phyloP scores from a whole-genome alignment of 2,888 invertebrate genomes.

The Pachycephus smyrnensis region DNA sequence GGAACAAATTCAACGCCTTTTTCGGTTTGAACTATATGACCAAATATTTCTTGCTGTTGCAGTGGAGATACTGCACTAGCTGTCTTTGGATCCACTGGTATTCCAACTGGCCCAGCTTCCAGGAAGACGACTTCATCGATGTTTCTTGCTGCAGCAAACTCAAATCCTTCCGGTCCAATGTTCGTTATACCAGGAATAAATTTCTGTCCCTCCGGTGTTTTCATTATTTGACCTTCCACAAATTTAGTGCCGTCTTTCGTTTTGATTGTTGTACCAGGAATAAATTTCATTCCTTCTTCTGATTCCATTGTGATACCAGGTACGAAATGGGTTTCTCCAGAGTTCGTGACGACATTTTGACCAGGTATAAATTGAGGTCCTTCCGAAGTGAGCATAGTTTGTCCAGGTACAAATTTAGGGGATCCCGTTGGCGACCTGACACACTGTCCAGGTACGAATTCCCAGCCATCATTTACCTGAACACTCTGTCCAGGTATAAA shows the following conservation, averaged over 20 bases:
- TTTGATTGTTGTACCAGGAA: conserved; percentile 74
- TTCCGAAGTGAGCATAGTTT: conserved; percentile 73
- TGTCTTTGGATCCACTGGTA: conserved; percentile 71
- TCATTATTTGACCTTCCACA: conserved; percentile 75
- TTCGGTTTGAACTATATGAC: conserved; percentile 76
- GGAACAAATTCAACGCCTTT: conserved; percentile 78
- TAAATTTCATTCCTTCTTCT: conserved; percentile 69
- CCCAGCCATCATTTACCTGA: conserved; percentile 70
- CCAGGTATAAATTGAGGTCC: conserved; percentile 77
- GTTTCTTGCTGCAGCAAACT: conserved; percentile 73
- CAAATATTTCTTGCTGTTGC: conserved; percentile 69
- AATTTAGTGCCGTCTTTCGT: conserved; percentile 75
- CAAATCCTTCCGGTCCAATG: conserved; percentile 68
- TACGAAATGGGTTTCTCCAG: conserved; percentile 72
- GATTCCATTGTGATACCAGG: conserved; percentile 72
- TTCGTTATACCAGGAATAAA: conserved; percentile 74
- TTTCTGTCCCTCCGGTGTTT: conserved; percentile 72
- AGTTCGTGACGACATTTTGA: conserved; percentile 70
- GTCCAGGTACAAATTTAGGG: conserved; percentile 74
- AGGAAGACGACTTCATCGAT: conserved; percentile 71
- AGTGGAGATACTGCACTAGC: conserved; percentile 68
- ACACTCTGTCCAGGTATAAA: conserved; percentile 77
- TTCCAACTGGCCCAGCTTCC: conserved; percentile 70
- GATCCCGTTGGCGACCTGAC: conserved; percentile 71
- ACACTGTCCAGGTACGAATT: conserved; percentile 76